These are phyloP conservation scores for Clavelina lepadiformis DNA, from an alignment of 23 tunicate genomes.

Conservation along the genomic window DNA sequence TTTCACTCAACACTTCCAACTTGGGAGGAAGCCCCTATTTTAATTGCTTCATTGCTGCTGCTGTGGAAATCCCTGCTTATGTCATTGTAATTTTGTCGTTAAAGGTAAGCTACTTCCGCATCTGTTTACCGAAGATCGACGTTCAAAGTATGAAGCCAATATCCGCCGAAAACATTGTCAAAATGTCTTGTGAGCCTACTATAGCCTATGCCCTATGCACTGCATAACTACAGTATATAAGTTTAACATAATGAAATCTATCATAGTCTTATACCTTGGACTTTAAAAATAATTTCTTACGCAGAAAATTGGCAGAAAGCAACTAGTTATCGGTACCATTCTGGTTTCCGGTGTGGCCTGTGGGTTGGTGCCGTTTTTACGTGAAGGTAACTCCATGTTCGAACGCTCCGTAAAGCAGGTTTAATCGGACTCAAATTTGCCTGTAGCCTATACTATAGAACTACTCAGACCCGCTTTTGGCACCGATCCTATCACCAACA, in stretches of 20 bases:
- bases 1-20: constrained; percentile 66
- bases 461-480: too few species aligned
- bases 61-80: constrained; percentile 76
- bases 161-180: background rate
- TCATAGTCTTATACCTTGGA: too few species aligned
- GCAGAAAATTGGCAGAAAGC: constrained; percentile 44
- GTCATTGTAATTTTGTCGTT: constrained; percentile 27
- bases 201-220: background rate
- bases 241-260: too few species aligned
- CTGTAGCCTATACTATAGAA: too few species aligned
- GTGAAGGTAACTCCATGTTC: constrained; percentile 11
- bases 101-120: background rate
- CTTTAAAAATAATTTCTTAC: background rate
- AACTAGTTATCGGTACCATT: constrained; percentile 24
- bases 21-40: constrained; percentile 59
- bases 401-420: too few species aligned
- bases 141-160: background rate
- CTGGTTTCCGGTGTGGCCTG: constrained; percentile 40
- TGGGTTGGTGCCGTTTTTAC: constrained; percentile 29
- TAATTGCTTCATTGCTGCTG: constrained; percentile 69
- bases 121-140: background rate
- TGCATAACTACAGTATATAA: too few species aligned
- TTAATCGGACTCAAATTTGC: too few species aligned
- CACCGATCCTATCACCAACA: too few species aligned
- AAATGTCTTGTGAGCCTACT: background rate